Percentiles rank a stretch among this genome's conserved stretches.
These are phyloP conservation scores for Arizona elegans DNA, from an alignment of 2,113 vertebrate species.

Conservation along the genomic window DNA sequence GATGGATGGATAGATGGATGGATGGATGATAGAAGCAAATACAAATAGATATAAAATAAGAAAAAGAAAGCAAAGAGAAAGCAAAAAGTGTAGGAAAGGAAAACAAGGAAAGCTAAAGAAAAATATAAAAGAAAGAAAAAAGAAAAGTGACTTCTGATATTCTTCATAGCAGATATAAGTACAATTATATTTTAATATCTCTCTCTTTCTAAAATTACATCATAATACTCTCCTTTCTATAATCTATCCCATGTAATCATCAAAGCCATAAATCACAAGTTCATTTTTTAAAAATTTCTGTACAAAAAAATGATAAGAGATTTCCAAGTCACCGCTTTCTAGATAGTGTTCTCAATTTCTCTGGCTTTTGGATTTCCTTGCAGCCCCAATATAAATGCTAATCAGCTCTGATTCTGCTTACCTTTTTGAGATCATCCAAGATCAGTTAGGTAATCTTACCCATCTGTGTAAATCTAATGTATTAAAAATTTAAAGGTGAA, in stretches of 20 bases:
- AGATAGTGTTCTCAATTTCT: not conserved
- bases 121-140: not conserved
- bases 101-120: not conserved
- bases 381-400: not conserved
- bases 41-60: not conserved
- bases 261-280: not conserved
- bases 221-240: not conserved
- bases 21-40: not conserved
- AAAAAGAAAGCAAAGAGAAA: not conserved
- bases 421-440: not conserved
- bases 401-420: not conserved
- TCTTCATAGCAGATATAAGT: not conserved
- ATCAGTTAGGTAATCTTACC: not conserved
- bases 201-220: not conserved
- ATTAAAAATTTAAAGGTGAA: not conserved
- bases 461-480: not conserved
- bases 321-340: not conserved
- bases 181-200: not conserved
- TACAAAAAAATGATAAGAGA: not conserved
- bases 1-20: no score
- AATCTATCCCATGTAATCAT: not conserved
- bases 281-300: not conserved
- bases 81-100: not conserved
- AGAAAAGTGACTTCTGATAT: not conserved
- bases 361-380: not conserved